Percentiles rank a stretch among this genome's conserved stretches.
Conservation (phyloP, 2,113 vertebrate species). For the Danionella cerebrum region DNA sequence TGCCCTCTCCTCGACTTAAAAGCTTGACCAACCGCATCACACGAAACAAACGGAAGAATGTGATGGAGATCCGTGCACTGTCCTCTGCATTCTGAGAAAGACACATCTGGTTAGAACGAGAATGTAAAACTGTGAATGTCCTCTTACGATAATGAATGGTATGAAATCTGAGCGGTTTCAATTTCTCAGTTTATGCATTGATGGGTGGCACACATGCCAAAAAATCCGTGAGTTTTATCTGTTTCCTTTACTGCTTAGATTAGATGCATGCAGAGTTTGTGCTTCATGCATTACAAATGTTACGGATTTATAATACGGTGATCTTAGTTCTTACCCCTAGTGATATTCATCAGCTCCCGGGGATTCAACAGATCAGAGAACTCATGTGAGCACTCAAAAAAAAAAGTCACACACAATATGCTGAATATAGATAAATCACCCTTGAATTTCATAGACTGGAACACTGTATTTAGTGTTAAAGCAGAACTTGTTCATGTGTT, state of each 20-base stretch:
- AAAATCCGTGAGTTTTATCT: no score
- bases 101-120: neutral
- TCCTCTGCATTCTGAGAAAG: conserved; percentile 87
- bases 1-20: conserved; percentile 93
- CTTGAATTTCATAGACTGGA: no score
- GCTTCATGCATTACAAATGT: neutral
- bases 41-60: conserved; percentile 97
- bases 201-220: no score
- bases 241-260: no score
- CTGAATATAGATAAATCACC: no score
- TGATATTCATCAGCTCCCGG: conserved; percentile 78
- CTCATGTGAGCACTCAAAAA: conserved; percentile 20
- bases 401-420: neutral
- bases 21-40: conserved; percentile 98
- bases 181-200: no score
- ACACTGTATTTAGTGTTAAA: no score
- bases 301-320: neutral
- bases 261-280: neutral
- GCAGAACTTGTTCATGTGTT: no score
- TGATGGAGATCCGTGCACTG: conserved; percentile 97
- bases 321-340: conserved; percentile 84
- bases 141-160: no score
- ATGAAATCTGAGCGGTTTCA: no score
- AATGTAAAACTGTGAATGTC: neutral
- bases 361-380: conserved; percentile 66